Evolutionary conservation across 1,140 invertebrate species (phyloP).

Genomic region (Conus ventricosus): DNA sequence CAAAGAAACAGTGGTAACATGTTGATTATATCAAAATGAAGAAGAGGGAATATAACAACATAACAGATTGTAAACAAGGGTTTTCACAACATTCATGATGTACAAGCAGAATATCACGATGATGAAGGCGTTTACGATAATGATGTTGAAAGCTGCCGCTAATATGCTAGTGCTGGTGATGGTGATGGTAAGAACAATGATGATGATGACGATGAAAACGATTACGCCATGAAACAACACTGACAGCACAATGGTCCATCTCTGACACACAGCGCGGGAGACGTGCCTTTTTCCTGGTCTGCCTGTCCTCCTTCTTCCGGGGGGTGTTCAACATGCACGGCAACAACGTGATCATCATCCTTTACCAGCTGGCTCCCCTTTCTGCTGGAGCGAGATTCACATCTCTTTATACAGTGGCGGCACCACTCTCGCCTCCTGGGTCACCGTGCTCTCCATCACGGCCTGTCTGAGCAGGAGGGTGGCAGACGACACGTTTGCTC

Average conservation of each 20-base stretch:
- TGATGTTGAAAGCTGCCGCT: neutral
- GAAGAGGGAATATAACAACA: too few relatives aligned
- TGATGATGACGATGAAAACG: neutral
- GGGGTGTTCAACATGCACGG: neutral
- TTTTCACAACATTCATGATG: too few relatives aligned
- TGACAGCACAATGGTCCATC: neutral
- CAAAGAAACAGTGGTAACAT: too few relatives aligned
- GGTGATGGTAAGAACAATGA: neutral
- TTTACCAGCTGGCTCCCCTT: neutral
- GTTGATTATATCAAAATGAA: too few relatives aligned
- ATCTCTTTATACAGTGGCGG: neutral
- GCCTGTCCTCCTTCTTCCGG: neutral
- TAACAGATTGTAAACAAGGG: too few relatives aligned
- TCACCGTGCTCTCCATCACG: neutral
- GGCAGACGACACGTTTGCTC: neutral
- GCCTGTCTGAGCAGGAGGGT: neutral
- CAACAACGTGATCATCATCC: neutral
- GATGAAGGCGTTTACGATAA: too few relatives aligned
- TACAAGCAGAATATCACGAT: too few relatives aligned
- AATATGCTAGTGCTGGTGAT: neutral
- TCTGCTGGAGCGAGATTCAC: neutral
- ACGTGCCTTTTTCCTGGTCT: neutral
- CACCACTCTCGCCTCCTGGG: neutral
- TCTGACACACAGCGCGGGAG: neutral
- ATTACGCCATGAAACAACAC: too few relatives aligned